Conservation (phyloP, 2,888 invertebrate genomes). For the Oasisia sp. region DNA sequence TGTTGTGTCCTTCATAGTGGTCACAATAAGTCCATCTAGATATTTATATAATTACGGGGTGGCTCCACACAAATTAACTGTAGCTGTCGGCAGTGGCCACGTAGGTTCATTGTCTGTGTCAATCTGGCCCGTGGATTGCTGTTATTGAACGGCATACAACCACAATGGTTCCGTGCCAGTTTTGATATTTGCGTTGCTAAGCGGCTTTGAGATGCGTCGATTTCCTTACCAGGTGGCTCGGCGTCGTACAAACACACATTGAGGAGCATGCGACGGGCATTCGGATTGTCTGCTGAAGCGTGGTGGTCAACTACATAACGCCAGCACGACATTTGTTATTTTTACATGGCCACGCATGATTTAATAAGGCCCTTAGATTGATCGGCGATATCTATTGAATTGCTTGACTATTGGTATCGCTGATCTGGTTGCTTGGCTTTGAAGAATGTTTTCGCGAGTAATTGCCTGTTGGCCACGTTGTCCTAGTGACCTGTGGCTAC, state of each 20-base stretch:
- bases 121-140: background rate
- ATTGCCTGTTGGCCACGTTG: background rate
- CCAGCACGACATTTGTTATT: background rate
- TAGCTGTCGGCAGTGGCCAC: background rate
- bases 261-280: background rate
- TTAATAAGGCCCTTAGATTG: background rate
- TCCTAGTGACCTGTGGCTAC: background rate
- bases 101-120: background rate
- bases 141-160: background rate
- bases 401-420: background rate
- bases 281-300: background rate
- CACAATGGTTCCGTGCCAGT: background rate
- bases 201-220: background rate
- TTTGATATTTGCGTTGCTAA: background rate
- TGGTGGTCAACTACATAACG: background rate
- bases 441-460: background rate
- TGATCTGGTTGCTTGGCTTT: constrained; percentile 6
- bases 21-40: background rate
- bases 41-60: background rate
- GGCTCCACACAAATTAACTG: background rate
- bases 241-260: background rate
- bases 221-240: background rate
- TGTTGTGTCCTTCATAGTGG: background rate
- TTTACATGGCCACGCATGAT: background rate
- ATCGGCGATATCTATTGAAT: background rate